Conservation (phyloP, 2,888 invertebrate genomes). For the Ormyrus pomaceus region DNA sequence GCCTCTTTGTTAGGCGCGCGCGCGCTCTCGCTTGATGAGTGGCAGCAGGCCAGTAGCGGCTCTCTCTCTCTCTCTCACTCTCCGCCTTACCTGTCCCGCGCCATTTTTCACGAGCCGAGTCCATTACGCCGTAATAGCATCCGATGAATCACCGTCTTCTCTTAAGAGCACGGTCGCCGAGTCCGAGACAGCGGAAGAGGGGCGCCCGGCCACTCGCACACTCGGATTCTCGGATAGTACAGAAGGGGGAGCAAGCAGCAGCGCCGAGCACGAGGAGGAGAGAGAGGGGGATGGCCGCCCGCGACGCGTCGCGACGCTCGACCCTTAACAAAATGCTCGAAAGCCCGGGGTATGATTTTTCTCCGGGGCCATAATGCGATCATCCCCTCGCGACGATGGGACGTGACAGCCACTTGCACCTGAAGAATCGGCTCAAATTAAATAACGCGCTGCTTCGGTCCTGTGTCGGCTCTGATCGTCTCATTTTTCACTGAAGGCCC, state of each 20-base stretch:
- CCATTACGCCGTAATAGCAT: slow-evolving; percentile 68
- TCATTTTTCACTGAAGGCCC: slow-evolving; percentile 7
- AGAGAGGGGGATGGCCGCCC: slow-evolving; percentile 47
- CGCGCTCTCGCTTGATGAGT: too few relatives aligned
- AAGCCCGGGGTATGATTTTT: slow-evolving; percentile 58
- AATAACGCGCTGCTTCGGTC: slow-evolving; percentile 37
- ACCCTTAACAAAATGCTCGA: slow-evolving; percentile 56
- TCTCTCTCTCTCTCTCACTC: slow-evolving; percentile 2
- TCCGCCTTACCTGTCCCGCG: slow-evolving; percentile 61
- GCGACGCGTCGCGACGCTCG: slow-evolving; percentile 16
- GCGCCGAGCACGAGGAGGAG: slow-evolving; percentile 2
- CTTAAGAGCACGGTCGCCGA: slow-evolving; percentile 63
- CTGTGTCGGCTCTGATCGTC: slow-evolving; percentile 30
- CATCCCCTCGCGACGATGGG: slow-evolving; percentile 49
- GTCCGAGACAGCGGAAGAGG: slow-evolving; percentile 31
- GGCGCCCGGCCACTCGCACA: too few relatives aligned
- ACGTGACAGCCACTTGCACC: slow-evolving; percentile 53
- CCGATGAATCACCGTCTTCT: slow-evolving; percentile 67
- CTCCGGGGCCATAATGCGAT: slow-evolving; percentile 56
- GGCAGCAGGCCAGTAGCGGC: too few relatives aligned
- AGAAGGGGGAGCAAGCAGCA: slow-evolving; percentile 34
- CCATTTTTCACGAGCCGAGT: slow-evolving; percentile 66
- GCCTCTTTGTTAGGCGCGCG: too few relatives aligned
- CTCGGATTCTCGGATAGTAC: slow-evolving; percentile 40
- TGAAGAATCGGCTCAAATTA: slow-evolving; percentile 56